These are phyloP conservation scores for Glaucidium brasilianum DNA, from an alignment of 2,113 vertebrate species.

Conservation along the genomic window DNA sequence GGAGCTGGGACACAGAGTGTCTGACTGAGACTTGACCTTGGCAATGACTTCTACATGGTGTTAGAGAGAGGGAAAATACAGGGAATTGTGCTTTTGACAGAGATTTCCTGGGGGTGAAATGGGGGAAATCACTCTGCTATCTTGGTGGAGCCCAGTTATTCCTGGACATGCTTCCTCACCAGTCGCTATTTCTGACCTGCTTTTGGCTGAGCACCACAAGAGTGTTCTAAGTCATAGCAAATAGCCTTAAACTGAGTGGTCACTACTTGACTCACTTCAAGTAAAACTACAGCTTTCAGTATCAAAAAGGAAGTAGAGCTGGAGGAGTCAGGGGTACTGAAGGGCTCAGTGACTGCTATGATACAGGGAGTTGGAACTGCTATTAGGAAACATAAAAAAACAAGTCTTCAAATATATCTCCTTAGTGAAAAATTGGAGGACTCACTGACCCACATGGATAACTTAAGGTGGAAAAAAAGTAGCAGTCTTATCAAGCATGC, in stretches of 20 bases:
- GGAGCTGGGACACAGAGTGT: not conserved
- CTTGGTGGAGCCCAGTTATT: not conserved
- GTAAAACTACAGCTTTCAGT: not conserved
- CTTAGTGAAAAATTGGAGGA: not conserved
- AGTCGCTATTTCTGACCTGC: not conserved
- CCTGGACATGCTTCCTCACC: not conserved
- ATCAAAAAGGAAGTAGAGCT: not conserved
- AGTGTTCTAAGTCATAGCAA: not conserved
- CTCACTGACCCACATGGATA: not conserved
- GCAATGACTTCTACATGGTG: not conserved
- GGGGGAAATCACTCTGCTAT: not conserved
- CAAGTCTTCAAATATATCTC: not conserved
- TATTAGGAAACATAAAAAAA: not conserved
- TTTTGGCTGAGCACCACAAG: not conserved
- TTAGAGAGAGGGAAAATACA: not conserved
- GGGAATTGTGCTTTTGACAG: not conserved
- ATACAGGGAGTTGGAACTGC: not conserved
- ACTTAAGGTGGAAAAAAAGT: not conserved
- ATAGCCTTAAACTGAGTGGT: not conserved
- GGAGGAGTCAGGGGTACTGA: not conserved
- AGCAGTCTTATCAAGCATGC: not conserved
- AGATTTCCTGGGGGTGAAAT: not conserved
- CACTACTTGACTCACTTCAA: not conserved
- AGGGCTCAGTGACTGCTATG: not conserved
- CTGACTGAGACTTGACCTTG: not conserved